Conservation (phyloP, 2,888 invertebrate genomes). For the Cantharis rufa region DNA sequence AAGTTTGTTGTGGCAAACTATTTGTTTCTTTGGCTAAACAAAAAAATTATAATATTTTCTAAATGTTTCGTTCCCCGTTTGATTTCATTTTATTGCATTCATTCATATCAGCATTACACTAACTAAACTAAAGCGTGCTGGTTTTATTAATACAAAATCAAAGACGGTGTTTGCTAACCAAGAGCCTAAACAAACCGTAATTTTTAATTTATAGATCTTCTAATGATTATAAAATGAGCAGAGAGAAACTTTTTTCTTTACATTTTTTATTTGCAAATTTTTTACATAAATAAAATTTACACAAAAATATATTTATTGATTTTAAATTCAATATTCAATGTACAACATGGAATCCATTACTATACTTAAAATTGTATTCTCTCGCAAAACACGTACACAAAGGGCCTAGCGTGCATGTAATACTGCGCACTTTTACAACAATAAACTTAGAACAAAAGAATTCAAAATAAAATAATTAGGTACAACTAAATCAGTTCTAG, state of each 20-base stretch:
- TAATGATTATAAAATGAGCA: too few species aligned
- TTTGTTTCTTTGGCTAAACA: too few species aligned
- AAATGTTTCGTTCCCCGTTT: too few species aligned
- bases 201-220: too few species aligned
- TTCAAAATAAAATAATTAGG: neutral
- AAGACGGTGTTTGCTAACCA: too few species aligned
- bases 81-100: too few species aligned
- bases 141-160: too few species aligned
- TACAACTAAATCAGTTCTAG: neutral
- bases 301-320: neutral
- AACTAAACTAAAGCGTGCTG: too few species aligned
- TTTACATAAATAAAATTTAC: neutral
- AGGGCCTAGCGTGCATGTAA: neutral
- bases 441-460: neutral
- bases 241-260: neutral
- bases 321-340: neutral
- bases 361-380: neutral
- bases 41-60: too few species aligned
- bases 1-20: too few species aligned
- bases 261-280: neutral
- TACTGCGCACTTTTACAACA: conserved; percentile 27
- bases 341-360: neutral
- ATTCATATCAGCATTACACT: too few species aligned
- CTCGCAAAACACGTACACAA: neutral
- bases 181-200: too few species aligned